Conservation (phyloP, 2,113 vertebrate species). For the Myiozetetes cayanensis region DNA sequence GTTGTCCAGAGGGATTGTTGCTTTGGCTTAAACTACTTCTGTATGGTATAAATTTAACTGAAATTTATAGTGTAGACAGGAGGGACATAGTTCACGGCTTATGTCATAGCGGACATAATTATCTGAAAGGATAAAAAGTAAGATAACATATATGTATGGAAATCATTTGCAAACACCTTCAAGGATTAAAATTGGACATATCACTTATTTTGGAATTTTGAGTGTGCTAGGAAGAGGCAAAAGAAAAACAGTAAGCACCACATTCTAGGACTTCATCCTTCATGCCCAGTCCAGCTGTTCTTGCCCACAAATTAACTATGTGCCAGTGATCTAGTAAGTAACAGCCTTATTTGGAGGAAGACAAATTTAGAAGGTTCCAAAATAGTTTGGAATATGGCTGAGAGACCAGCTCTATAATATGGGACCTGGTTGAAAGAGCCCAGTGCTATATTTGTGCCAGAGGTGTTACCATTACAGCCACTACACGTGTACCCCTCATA, state of each 20-base stretch:
- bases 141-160: neutral
- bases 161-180: neutral
- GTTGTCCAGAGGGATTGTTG: neutral
- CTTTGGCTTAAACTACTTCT: neutral
- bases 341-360: neutral
- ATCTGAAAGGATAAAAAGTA: neutral
- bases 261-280: neutral
- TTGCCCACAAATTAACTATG: neutral
- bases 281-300: neutral
- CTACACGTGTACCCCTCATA: neutral
- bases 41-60: neutral
- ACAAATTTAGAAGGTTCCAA: neutral
- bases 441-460: neutral
- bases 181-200: neutral
- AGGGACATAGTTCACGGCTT: neutral
- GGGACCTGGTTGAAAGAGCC: neutral
- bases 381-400: neutral
- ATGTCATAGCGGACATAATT: neutral
- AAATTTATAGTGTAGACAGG: neutral
- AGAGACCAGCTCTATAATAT: neutral
- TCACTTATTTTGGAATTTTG: neutral
- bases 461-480: accelerated
- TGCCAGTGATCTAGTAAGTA: neutral
- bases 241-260: neutral
- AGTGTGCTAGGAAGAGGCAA: neutral